phyloP scores from a whole-genome alignment of 2,797 vertebrate genomes.

The Chelidonichthys spinosus region DNA sequence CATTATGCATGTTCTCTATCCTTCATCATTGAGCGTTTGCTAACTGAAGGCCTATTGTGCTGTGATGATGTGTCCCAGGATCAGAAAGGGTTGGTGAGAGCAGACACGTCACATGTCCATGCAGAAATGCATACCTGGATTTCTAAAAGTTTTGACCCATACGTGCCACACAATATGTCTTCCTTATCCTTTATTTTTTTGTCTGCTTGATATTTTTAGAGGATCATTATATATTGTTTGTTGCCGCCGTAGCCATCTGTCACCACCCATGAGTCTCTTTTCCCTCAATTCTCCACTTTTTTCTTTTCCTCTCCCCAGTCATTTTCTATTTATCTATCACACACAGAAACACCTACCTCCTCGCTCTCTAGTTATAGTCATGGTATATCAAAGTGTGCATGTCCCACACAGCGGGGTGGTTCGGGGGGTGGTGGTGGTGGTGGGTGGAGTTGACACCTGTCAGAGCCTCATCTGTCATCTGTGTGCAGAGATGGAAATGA shows the following conservation, averaged over 20 bases:
- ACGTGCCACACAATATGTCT: neutral
- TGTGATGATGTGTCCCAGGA: conserved; percentile 54
- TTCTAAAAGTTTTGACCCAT: conserved; percentile 18
- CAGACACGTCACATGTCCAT: conserved; percentile 59
- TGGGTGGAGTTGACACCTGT: conserved; percentile 84
- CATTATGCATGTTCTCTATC: conserved; percentile 22
- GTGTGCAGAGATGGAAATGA: conserved; percentile 91
- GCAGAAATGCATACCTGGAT: conserved; percentile 53
- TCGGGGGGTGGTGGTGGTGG: conserved; percentile 50
- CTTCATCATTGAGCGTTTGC: conserved; percentile 41
- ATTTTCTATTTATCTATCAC: conserved; percentile 58
- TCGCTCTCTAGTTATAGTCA: conserved; percentile 62
- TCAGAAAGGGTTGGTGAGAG: conserved; percentile 72
- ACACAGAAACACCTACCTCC: conserved; percentile 58
- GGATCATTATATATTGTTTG: conserved; percentile 39
- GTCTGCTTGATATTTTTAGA: conserved; percentile 51
- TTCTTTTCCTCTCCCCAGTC: conserved; percentile 21
- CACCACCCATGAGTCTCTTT: conserved; percentile 34
- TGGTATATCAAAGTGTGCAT: conserved; percentile 67
- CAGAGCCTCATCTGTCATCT: conserved; percentile 92
- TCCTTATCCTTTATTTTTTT: neutral
- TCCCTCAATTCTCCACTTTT: conserved; percentile 23
- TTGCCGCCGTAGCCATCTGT: conserved; percentile 35
- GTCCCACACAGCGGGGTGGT: conserved; percentile 79
- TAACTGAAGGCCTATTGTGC: conserved; percentile 63